Base-by-base conservation (phyloP, 2,888 invertebrate genomes). In the Sminthurinus aureus region DNA sequence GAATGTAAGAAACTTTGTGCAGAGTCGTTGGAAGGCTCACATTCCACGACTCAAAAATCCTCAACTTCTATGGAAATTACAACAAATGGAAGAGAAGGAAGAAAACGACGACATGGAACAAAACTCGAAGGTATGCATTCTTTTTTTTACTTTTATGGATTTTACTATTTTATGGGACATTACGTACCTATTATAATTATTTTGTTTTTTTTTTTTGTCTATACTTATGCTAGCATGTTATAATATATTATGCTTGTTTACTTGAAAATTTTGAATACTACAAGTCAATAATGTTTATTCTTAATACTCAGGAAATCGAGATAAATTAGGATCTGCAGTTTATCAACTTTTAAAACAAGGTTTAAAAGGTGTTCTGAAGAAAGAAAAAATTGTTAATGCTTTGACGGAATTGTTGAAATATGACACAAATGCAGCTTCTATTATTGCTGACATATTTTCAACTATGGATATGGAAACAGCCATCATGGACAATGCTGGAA, bases 341-440 rank as follows among this genome's bases (percentile, higher is more conserved):
- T 96, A 96, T 91, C 94, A 96, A 89, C 92, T 98, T 86, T 92
- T 97, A 89, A 93, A 94, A 89, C 94, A 94, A 91, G 96, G 95
- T 67, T 91, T 96, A 81, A 93, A 93, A 87, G 96, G 96, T 77
- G 92, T 91, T 85, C 90, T 97, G 83, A 95, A 95, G 90, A 95
- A 94, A 90, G 97, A 97, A 90, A 92, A 93, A 79, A 94, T 95
- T 78, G 92, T 96, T 22, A 91, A 93, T 87, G 93, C 93, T 12
- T 91, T 98, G 73, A 92, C 92, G 89, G 97, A 97, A 89, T 92
- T 97, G 85, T 92, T 94, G 90, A 96, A 96, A 13, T 24, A 79
- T 26, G 83, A 86, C 26, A 81, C 86, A 4, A 83, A 84, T 26
- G 22, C 81, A 18, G 73, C 86, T 0, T 75, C 85, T 13, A 64